Base-by-base conservation (phyloP, 64 coral and sea anemone species). In the Montipora efflorescens region DNA sequence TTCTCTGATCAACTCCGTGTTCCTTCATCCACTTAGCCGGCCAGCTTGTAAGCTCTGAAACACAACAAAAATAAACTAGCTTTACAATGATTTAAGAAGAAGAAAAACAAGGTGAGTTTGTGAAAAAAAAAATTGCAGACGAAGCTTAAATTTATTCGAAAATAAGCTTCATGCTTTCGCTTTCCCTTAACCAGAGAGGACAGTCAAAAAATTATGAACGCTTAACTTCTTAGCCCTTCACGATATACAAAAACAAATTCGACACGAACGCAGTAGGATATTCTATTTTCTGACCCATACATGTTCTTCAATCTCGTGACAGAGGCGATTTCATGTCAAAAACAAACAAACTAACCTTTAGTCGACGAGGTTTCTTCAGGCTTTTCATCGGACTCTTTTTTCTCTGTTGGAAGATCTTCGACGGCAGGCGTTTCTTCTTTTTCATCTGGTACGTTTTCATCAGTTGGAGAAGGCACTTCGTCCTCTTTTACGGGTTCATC, bases 1-100 rank as follows among this genome's bases (percentile, higher is more conserved):
- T 86, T 95, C 96, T 88, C 36, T 98, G 74, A 78, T 98, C 96
- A 47, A 98, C 74, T 53, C 88, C 92, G 45, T 95, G 75, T 49
- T 98, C 90, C 74, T 92, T 98, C 89, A 98, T 92, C 96, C 96
- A 98, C 71, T 84, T 84, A 50, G 96, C 96, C 21, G 96, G 96
- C 67, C 94, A 88, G 90, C 96, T 95, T 61, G 93, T 91, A 1
- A 98, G 90, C 47, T 98, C 96, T 98, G 78, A 59, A 80, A 92
- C 53, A 79, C 36, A 36, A 36, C 36, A 36, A 36, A 36, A 36
- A 36, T 36, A 36, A 36, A 36, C 2, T 36, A 36, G 36, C 36
- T 36, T 36, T 36, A 36, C 36, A 2, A 36, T 36, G 36, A 36
- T 36, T 36, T 36, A 36, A 36, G 36, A 36, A 36, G 36, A 36